Evolutionary conservation across 2,113 vertebrate species (phyloP), one percentile per base, ranked within the genome.

Genomic region (Bubo scandiacus): DNA sequence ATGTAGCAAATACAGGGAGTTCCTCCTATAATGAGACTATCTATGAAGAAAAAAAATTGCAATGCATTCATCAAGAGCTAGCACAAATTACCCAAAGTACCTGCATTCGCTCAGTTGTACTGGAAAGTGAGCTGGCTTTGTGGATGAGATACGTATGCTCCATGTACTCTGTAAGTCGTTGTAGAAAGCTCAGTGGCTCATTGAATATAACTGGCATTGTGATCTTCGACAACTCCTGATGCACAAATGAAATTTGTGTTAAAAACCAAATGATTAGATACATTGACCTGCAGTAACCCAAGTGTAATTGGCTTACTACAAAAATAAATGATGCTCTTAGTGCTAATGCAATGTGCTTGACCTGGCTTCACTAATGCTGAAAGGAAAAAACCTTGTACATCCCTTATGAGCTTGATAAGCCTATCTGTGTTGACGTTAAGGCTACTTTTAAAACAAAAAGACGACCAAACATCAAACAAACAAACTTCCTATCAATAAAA

Each of bases 121-220:
- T 99, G 27, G 98, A 97, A 10, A 98, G 97, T 0, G 98, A 97
- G 75, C 99, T 99, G 95, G 99, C 99, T 97, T 99, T 99, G 96
- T 99, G 99, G 98, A 99, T 99, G 98, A 99, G 99, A 97, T 99
- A 99, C 1, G 99, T 99, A 73, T 99, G 99, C 96, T 99, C 99
- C 99, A 99, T 99, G 62, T 99, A 99, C 75, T 99, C 99, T 0
- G 99, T 99, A 11, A 99, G 97, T 17, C 99, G 98, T 97, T 99
- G 99, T 0, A 99, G 99, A 95, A 99, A 99, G 97, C 99, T 99
- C 97, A 99, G 96, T 0, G 99, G 99, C 97, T 99, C 99, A 9
- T 99, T 99, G 97, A 99, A 99, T 86, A 99, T 98, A 42, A 99
- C 99, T 0, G 99, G 99, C 99, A 99, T 99, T 43, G 99, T 99